Percentiles rank a stretch among this genome's conserved stretches.
Conservation (phyloP, 2,113 vertebrate species). For the Epinephelus fuscoguttatus region DNA sequence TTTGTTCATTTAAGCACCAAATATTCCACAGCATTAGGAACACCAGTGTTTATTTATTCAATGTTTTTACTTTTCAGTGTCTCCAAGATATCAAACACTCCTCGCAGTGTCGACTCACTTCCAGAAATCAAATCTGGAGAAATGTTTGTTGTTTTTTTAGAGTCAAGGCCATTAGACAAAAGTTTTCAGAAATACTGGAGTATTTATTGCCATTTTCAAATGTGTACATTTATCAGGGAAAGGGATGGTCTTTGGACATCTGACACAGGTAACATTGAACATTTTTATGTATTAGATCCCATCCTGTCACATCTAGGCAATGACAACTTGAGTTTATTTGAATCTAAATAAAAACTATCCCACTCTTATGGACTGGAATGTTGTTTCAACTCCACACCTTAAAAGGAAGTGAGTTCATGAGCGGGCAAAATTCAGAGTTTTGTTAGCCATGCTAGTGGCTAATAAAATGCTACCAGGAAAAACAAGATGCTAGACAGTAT, state of each 20-base stretch:
- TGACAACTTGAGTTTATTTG: conserved; percentile 60
- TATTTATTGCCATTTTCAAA: conserved; percentile 74
- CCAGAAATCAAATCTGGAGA: conserved; percentile 11
- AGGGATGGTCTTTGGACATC: conserved; percentile 43
- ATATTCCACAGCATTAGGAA: conserved; percentile 41
- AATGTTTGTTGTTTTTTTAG: neutral
- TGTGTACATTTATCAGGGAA: conserved; percentile 62
- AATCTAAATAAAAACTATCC: conserved; percentile 74
- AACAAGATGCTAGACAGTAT: too few species aligned
- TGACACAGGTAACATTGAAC: conserved; percentile 18
- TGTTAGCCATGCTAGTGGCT: neutral
- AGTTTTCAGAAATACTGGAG: conserved; percentile 12
- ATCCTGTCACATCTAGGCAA: conserved; percentile 56
- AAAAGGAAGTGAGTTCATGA: neutral
- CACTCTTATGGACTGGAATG: conserved; percentile 40
- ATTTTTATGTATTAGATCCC: conserved; percentile 55
- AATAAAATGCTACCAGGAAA: neutral
- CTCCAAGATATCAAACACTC: conserved; percentile 57
- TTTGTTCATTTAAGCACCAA: conserved; percentile 45
- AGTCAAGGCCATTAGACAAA: conserved; percentile 11
- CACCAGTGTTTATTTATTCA: conserved; percentile 57
- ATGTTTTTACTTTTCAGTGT: conserved; percentile 28
- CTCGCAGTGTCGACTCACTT: conserved; percentile 5
- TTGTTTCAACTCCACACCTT: conserved; percentile 8
- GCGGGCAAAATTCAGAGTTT: neutral